A percentile compares a stretch with the other conserved stretches of the same genome.
Conservation (phyloP, 2,113 vertebrate species). For the Pelecanoides urinatrix region DNA sequence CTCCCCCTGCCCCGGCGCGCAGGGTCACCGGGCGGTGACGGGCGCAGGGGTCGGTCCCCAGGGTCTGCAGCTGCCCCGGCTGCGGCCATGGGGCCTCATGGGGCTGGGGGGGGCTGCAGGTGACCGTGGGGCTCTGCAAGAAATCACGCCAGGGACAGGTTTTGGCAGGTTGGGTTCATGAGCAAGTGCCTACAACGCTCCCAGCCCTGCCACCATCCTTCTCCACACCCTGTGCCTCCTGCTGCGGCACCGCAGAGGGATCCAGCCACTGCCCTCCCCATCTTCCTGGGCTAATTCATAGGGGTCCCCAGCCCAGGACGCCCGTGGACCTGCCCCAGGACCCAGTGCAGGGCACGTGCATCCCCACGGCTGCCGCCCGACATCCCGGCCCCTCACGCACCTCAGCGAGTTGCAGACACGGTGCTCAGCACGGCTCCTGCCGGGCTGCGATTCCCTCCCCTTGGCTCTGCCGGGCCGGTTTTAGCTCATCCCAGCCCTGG, state of each 20-base stretch:
- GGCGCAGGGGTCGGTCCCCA: rapidly evolving
- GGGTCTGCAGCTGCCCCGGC: rapidly evolving
- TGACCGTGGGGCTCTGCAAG: rapidly evolving
- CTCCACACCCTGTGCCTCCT: not conserved
- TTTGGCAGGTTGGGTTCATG: rapidly evolving
- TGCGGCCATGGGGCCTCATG: rapidly evolving
- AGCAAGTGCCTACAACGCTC: rapidly evolving
- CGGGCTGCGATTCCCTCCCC: not conserved
- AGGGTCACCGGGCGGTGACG: not conserved
- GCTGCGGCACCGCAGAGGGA: not conserved
- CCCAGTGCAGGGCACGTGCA: rapidly evolving
- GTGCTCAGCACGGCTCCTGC: not conserved
- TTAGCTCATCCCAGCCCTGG: rapidly evolving
- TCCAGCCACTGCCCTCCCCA: not conserved
- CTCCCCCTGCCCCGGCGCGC: rapidly evolving
- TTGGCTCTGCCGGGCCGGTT: rapidly evolving
- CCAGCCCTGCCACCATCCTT: not conserved
- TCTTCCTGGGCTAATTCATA: not conserved
- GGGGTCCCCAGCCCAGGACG: rapidly evolving
- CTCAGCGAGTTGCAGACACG: rapidly evolving
- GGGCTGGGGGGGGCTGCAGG: not conserved
- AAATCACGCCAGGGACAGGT: rapidly evolving
- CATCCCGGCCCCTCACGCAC: rapidly evolving
- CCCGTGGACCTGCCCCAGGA: rapidly evolving
- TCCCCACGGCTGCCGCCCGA: rapidly evolving